Conservation (phyloP, 23 tunicate species). For the Pegea sp. region DNA sequence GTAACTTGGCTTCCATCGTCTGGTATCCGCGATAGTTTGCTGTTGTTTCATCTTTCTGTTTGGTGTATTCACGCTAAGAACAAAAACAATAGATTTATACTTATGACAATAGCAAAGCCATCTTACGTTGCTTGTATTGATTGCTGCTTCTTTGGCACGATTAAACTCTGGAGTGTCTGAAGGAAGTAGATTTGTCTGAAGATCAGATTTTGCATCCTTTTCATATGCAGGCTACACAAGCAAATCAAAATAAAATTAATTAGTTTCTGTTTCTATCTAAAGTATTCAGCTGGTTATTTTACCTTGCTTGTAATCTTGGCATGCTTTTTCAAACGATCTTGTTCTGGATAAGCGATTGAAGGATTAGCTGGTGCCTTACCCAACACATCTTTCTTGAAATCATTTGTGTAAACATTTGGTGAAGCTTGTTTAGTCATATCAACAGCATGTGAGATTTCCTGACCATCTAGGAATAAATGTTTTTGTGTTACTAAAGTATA, state of each 20-base stretch:
- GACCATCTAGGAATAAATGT: slow-evolving; percentile 33
- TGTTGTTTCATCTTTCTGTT: slow-evolving; percentile 68
- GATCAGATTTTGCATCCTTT: slow-evolving; percentile 38
- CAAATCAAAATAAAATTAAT: too few relatives aligned
- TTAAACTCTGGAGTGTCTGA: slow-evolving; percentile 30
- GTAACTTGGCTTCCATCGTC: slow-evolving; percentile 89
- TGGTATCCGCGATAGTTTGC: slow-evolving; percentile 76
- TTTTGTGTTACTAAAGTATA: too few relatives aligned
- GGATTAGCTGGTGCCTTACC: slow-evolving; percentile 53
- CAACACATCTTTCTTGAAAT: slow-evolving; percentile 25
- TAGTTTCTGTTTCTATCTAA: too few relatives aligned
- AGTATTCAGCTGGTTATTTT: too few relatives aligned
- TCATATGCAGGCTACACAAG: slow-evolving; percentile 29
- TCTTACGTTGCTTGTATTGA: slow-evolving; percentile 34
- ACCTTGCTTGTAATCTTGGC: slow-evolving; percentile 46
- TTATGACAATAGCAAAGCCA: neutral
- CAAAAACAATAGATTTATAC: too few relatives aligned
- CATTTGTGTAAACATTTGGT: slow-evolving; percentile 19
- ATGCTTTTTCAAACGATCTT: slow-evolving; percentile 33
- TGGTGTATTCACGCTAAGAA: slow-evolving; percentile 37
- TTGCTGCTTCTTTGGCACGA: slow-evolving; percentile 26
- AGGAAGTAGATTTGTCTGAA: slow-evolving; percentile 22
- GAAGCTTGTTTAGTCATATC: slow-evolving; percentile 29
- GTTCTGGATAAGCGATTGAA: slow-evolving; percentile 68
- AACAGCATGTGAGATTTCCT: slow-evolving; percentile 62